phyloP scores from a whole-genome alignment of 2,888 invertebrate genomes.

The Loripinus fragilis region DNA sequence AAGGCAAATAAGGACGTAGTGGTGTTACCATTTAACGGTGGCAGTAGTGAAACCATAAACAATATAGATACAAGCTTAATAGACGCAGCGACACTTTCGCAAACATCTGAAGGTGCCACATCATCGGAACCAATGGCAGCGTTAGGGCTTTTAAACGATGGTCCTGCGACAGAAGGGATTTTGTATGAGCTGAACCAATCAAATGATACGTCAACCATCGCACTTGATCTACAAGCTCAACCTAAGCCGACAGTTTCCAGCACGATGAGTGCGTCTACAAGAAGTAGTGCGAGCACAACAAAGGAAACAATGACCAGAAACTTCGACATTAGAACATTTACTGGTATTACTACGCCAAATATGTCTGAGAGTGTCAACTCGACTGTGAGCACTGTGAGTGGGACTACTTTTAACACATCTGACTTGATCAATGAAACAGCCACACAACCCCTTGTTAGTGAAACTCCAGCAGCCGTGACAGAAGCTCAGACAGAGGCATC shows the following conservation, averaged over 20 bases:
- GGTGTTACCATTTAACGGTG: constrained; percentile 14
- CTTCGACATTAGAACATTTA: constrained; percentile 10
- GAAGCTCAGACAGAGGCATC: background rate
- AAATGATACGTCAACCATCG: background rate
- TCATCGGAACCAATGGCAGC: background rate
- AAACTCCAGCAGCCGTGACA: background rate
- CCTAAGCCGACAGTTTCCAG: background rate
- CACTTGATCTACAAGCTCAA: background rate
- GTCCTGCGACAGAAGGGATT: background rate
- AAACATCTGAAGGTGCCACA: background rate
- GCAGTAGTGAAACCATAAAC: background rate
- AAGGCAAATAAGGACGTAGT: constrained; percentile 6
- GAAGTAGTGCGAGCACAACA: background rate
- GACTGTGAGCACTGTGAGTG: background rate
- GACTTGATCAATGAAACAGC: background rate
- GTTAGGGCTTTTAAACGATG: background rate
- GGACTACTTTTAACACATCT: background rate
- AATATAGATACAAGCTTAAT: background rate
- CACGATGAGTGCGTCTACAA: background rate
- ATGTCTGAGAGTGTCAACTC: background rate
- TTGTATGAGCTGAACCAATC: background rate
- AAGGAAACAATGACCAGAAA: background rate
- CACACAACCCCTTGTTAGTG: background rate
- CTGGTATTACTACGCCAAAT: constrained; percentile 1
- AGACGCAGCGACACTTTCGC: background rate